phyloP scores from a whole-genome alignment of 2,888 invertebrate genomes.

The Brachypalpus laphriformis region DNA sequence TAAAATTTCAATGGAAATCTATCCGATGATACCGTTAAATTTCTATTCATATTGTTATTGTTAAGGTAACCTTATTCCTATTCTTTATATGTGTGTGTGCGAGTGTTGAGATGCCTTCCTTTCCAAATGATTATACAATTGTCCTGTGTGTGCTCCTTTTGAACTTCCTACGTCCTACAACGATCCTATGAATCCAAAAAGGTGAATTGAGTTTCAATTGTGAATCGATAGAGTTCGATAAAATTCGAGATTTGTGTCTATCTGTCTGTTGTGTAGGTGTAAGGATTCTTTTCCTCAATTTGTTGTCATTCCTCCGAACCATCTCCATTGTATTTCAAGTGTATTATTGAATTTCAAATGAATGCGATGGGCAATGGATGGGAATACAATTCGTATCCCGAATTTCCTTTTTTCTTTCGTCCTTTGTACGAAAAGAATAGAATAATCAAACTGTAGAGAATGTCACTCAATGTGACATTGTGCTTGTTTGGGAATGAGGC shows the following conservation, averaged over 20 bases:
- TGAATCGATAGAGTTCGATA: constrained; percentile 47
- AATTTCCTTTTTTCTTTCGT: background rate
- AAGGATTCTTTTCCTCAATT: constrained; percentile 24
- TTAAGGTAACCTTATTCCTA: constrained; percentile 37
- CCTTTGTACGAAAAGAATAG: constrained; percentile 4
- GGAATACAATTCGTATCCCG: background rate
- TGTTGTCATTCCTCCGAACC: constrained; percentile 32
- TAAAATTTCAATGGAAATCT: constrained; percentile 57
- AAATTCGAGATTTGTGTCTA: constrained; percentile 30
- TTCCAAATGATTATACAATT: constrained; percentile 62
- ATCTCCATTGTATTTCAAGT: constrained; percentile 32
- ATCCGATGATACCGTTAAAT: constrained; percentile 68
- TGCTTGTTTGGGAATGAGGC: constrained; percentile 4
- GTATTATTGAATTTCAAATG: constrained; percentile 62
- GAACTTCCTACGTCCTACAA: constrained; percentile 21
- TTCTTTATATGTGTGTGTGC: background rate
- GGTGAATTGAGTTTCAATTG: constrained; percentile 60
- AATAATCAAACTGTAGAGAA: constrained; percentile 12
- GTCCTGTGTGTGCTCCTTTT: constrained; percentile 32
- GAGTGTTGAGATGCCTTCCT: background rate
- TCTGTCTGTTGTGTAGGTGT: background rate
- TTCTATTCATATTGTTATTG: constrained; percentile 70
- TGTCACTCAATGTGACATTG: constrained; percentile 25
- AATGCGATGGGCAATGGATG: constrained; percentile 25
- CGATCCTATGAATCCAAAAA: constrained; percentile 17